phyloP scores from a whole-genome alignment of 2,888 invertebrate species.

The Temnothorax rugatulus region DNA sequence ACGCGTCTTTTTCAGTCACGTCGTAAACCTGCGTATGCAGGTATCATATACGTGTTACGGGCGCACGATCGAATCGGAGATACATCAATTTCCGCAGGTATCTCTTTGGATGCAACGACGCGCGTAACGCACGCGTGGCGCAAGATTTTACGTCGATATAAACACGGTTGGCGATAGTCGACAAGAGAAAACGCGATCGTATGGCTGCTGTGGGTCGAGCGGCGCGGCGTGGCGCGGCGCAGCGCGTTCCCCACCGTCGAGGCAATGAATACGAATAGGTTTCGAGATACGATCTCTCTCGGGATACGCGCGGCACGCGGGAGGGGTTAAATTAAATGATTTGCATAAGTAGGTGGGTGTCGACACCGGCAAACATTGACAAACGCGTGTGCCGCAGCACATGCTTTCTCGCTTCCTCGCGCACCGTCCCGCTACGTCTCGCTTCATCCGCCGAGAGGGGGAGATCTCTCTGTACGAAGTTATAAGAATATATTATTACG shows the following conservation, averaged over 20 bases:
- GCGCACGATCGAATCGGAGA: slow-evolving; percentile 24
- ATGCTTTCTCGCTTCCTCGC: slow-evolving; percentile 53
- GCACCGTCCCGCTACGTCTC: slow-evolving; percentile 7
- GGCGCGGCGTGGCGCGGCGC: slow-evolving; percentile 30
- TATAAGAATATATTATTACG: slow-evolving; percentile 85
- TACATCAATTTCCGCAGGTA: slow-evolving; percentile 53
- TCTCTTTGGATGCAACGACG: slow-evolving; percentile 22
- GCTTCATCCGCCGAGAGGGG: slow-evolving; percentile 44
- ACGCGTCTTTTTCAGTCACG: not conserved
- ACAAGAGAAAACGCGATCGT: slow-evolving; percentile 77
- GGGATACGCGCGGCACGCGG: slow-evolving; percentile 77
- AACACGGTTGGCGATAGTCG: slow-evolving; percentile 67
- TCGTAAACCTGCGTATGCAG: slow-evolving; percentile 33
- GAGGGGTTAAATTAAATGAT: slow-evolving; percentile 86
- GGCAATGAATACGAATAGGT: slow-evolving; percentile 86
- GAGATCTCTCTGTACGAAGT: slow-evolving; percentile 61
- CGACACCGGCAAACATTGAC: slow-evolving; percentile 86
- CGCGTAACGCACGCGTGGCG: slow-evolving; percentile 22
- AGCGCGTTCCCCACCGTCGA: slow-evolving; percentile 69
- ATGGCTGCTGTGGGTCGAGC: slow-evolving; percentile 78
- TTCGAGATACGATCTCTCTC: slow-evolving; percentile 85
- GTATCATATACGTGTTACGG: slow-evolving; percentile 9
- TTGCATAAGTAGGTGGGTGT: slow-evolving; percentile 87
- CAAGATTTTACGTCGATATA: slow-evolving; percentile 64
- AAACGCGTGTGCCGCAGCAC: slow-evolving; percentile 82